phyloP scores from a whole-genome alignment of 2,797 vertebrate species.

The Pipistrellus pipistrellus region DNA sequence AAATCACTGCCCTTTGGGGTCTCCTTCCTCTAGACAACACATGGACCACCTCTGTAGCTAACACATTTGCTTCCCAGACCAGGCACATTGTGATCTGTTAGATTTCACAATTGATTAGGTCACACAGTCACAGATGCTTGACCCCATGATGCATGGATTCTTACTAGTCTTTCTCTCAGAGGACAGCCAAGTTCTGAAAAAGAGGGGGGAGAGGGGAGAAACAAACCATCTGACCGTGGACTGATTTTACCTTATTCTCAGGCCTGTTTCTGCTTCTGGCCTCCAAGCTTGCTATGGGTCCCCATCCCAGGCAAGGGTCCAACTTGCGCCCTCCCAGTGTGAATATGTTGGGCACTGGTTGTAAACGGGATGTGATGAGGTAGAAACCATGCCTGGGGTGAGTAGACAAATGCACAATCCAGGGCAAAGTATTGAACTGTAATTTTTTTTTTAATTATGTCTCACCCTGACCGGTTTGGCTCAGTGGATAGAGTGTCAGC shows the following conservation, averaged over 20 bases:
- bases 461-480: too few species aligned
- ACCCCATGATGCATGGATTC: slow-evolving; percentile 28
- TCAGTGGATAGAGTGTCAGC: too few species aligned
- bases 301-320: neutral
- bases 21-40: neutral
- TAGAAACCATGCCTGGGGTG: neutral
- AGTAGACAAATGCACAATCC: neutral
- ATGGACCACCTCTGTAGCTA: neutral
- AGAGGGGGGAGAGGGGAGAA: neutral
- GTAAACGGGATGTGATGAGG: neutral
- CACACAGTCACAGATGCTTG: neutral
- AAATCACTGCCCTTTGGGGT: neutral
- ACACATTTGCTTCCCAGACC: slow-evolving; percentile 56
- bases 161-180: slow-evolving; percentile 29
- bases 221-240: neutral
- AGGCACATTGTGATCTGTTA: slow-evolving; percentile 17
- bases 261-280: fast-evolving
- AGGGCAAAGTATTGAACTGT: neutral
- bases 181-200: neutral
- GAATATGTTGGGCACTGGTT: neutral
- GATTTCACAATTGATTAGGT: slow-evolving; percentile 66
- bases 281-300: neutral
- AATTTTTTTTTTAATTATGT: neutral
- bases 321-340: neutral
- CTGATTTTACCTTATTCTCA: neutral